Conservation (phyloP, 1,140 invertebrate genomes). For the Pararge aegeria region DNA sequence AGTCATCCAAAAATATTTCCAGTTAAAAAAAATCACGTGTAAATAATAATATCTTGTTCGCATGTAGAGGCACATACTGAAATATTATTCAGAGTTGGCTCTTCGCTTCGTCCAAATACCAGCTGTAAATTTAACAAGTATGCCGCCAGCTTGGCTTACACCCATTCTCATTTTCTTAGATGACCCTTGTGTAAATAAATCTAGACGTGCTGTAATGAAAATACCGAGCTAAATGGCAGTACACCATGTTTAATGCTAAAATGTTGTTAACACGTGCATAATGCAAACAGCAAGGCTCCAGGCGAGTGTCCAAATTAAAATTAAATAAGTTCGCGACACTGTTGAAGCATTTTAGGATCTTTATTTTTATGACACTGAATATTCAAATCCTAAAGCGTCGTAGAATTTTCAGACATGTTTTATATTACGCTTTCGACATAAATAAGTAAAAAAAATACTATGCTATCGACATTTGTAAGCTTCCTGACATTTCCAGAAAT, state of each 20-base stretch:
- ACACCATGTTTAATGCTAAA: constrained; percentile 31
- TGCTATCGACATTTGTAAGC: too few relatives aligned
- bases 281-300: constrained; percentile 22
- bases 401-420: background rate
- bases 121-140: constrained; percentile 44
- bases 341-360: background rate
- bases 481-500: too few relatives aligned
- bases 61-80: too few relatives aligned
- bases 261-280: constrained; percentile 36
- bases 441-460: too few relatives aligned
- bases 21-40: too few relatives aligned
- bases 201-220: constrained; percentile 48
- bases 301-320: constrained; percentile 29
- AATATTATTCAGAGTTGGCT: background rate
- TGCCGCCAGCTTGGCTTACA: constrained; percentile 38
- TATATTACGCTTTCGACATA: background rate
- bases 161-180: constrained; percentile 60
- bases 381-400: background rate
- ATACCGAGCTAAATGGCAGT: constrained; percentile 40
- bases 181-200: constrained; percentile 60
- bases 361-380: background rate
- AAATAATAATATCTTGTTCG: too few relatives aligned
- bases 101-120: constrained; percentile 35
- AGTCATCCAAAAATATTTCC: too few relatives aligned
- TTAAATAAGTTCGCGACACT: constrained; percentile 12